These are phyloP conservation scores for Nibea albiflora DNA, from an alignment of 2,113 vertebrate species.

Conservation along the genomic window DNA sequence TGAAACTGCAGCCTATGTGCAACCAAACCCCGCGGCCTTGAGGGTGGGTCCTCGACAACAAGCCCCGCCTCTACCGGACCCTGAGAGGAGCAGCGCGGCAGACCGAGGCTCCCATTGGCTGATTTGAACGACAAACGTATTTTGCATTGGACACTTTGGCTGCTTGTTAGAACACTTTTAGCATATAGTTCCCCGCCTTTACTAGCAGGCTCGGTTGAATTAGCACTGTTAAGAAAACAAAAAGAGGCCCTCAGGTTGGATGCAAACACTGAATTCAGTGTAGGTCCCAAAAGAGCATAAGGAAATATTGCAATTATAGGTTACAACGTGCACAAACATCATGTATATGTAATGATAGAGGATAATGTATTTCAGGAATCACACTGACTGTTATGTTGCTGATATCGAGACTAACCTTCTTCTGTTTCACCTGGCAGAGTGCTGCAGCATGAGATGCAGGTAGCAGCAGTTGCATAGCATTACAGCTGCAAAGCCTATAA, in stretches of 20 bases:
- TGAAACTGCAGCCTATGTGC: constrained; percentile 87
- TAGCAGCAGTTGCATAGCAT: constrained; percentile 1
- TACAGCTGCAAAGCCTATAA: not conserved
- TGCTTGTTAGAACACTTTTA: constrained; percentile 62
- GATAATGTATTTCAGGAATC: not conserved
- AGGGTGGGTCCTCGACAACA: constrained; percentile 54
- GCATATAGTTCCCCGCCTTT: constrained; percentile 70
- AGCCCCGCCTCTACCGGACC: constrained; percentile 60
- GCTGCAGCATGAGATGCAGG: constrained; percentile 57
- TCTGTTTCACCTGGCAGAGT: constrained; percentile 53
- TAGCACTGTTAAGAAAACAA: constrained; percentile 82
- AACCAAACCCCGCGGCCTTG: constrained; percentile 80
- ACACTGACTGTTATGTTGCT: not conserved
- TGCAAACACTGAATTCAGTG: constrained; percentile 67
- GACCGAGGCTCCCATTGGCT: constrained; percentile 58
- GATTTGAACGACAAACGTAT: constrained; percentile 65
- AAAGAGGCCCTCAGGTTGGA: constrained; percentile 82
- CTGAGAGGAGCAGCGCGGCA: constrained; percentile 58
- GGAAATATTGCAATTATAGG: constrained; percentile 40
- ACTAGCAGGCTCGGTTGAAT: constrained; percentile 79
- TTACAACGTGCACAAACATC: constrained; percentile 6
- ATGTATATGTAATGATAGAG: not conserved
- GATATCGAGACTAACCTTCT: constrained; percentile 16
- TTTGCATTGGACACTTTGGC: constrained; percentile 34
- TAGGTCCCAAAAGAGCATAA: constrained; percentile 60